These are phyloP conservation scores for Papilio machaon DNA, from an alignment of 1,140 invertebrate species.

Conservation along the genomic window DNA sequence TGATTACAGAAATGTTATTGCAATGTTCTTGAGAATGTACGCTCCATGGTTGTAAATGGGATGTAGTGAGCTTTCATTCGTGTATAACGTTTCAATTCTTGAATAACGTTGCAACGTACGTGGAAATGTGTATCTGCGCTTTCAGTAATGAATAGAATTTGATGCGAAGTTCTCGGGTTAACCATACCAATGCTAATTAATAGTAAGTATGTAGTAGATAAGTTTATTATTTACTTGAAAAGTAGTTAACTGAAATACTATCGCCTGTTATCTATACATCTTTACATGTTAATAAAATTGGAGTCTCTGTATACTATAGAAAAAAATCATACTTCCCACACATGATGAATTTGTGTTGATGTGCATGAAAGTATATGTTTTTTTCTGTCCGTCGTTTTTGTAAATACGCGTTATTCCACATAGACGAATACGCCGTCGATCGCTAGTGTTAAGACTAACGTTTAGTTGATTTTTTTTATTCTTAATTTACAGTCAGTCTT, in stretches of 20 bases:
- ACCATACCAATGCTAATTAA: not conserved
- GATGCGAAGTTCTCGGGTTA: not conserved
- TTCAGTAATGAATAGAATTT: conserved; percentile 9
- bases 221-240: not conserved
- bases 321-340: no score
- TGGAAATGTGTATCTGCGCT: not conserved
- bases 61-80: conserved; percentile 9
- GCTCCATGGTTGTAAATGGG: not conserved
- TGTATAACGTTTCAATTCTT: not conserved
- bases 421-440: no score
- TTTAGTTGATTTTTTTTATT: not conserved
- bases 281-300: no score
- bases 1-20: not conserved
- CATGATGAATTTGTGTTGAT: no score
- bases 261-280: no score
- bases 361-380: no score
- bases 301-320: no score
- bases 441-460: no score
- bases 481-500: no score
- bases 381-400: no score
- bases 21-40: not conserved
- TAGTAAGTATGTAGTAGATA: not conserved
- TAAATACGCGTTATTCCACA: no score
- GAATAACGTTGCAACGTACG: not conserved
- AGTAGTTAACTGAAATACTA: not conserved